These are phyloP conservation scores for Diachasma alloeum DNA, from an alignment of 1,140 invertebrate species.

Conservation along the genomic window DNA sequence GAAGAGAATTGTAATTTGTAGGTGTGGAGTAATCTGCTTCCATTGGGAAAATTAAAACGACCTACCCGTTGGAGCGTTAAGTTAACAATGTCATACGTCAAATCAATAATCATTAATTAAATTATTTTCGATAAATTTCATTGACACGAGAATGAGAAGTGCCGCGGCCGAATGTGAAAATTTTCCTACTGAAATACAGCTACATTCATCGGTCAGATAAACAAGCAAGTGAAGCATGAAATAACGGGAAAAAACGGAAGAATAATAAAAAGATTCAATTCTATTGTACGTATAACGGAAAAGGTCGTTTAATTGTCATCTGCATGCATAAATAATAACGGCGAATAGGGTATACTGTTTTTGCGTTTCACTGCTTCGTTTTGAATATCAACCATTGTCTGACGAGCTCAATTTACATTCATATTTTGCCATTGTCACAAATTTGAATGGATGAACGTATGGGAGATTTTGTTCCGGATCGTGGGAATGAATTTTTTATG, in stretches of 20 bases:
- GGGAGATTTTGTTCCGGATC: neutral
- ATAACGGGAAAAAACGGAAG: neutral
- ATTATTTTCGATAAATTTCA: slow-evolving; percentile 20
- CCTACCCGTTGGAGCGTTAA: slow-evolving; percentile 41
- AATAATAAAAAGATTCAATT: neutral
- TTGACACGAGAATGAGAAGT: slow-evolving; percentile 4
- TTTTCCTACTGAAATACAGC: neutral
- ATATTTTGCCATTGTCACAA: neutral
- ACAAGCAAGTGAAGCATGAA: neutral
- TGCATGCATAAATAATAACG: slow-evolving; percentile 5
- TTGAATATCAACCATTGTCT: slow-evolving; percentile 1
- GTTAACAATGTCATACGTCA: slow-evolving; percentile 38
- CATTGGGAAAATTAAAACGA: slow-evolving; percentile 48
- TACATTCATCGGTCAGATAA: neutral
- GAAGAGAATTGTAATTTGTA: slow-evolving; percentile 32
- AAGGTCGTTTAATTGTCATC: slow-evolving; percentile 10
- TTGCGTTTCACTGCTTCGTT: slow-evolving; percentile 8
- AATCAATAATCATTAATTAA: slow-evolving; percentile 42
- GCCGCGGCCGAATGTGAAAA: neutral
- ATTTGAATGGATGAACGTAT: neutral
- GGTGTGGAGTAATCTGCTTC: slow-evolving; percentile 35
- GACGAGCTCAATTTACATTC: neutral
- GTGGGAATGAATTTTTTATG: neutral
- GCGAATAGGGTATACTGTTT: neutral
- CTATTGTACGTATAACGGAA: neutral